Evolutionary conservation across 2,888 invertebrate genomes (phyloP), one percentile per base, ranked within the genome.

Genomic region (Rosalia funebris): DNA sequence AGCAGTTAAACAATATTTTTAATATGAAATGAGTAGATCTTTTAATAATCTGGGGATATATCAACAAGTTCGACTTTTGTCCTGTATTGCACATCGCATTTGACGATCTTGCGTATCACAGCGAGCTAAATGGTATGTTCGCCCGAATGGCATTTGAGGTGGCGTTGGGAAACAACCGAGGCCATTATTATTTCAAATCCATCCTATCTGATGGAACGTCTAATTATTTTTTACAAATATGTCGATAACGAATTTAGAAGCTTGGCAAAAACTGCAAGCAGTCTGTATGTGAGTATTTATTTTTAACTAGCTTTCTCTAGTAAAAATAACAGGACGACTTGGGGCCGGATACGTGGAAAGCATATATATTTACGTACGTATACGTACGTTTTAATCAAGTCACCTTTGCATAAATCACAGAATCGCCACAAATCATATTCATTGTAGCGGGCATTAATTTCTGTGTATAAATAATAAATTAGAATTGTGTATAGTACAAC

Each of bases 391-490:
- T 52, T 39, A 41, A 41, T 52, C 44, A 34, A 54, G 44, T 54
- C 14, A 19, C 36, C 17, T 54, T 34, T 37, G 17, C 44, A 55
- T 45, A 55, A 46, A 56, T 36, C 47, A 37, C 20, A n/a, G 25
- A 39, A 37, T 46, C 56, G 19, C 46, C 31, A 62, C 61, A 62
- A 58, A 64, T 64, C 62, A 62, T 57, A 39, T 50, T 50, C 46
- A 63, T 52, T 58, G 25, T 58, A 45, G 5, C 36, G 50, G 60
- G 52, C 59, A 57, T 65, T 65, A 59, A 60, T 62, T 65, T 60
- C 54, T 62, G 58, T 50, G 34, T 36, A 60, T 46, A 58, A 48
- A 58, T 65, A 62, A 65, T 63, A 65, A 65, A 65, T 55, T 65
- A 57, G 63, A 57, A 60, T 48, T 60, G 57, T 57, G 46, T 56